Conservation (phyloP, 1,140 invertebrate species). For the Megathymus violae region DNA sequence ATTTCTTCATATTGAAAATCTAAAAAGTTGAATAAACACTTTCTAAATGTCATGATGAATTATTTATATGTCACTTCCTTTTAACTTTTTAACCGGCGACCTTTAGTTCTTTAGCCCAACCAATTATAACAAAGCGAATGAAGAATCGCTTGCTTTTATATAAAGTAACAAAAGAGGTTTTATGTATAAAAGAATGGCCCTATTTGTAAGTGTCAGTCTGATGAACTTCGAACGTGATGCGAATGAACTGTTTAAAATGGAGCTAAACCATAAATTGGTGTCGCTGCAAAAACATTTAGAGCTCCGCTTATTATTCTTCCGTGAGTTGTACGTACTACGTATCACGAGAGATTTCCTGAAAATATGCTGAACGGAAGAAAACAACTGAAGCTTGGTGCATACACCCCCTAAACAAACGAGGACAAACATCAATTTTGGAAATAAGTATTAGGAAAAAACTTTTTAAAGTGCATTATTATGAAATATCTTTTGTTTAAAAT, state of each 20-base stretch:
- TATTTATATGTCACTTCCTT: background rate
- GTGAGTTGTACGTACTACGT: too few relatives aligned
- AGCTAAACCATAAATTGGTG: background rate
- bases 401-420: too few relatives aligned
- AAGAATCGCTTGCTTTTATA: background rate
- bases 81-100: background rate
- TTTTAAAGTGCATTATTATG: too few relatives aligned
- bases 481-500: too few relatives aligned
- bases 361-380: too few relatives aligned
- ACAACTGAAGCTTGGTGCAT: too few relatives aligned
- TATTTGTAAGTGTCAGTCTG: background rate
- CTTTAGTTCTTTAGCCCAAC: background rate
- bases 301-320: too few relatives aligned
- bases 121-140: conserved; percentile 4
- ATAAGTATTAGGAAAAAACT: too few relatives aligned
- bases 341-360: too few relatives aligned
- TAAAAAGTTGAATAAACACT: background rate
- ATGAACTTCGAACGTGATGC: background rate
- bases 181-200: background rate
- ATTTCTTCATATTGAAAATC: background rate
- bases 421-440: too few relatives aligned
- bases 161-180: background rate
- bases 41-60: background rate
- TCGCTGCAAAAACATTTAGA: background rate
- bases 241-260: background rate